Evolutionary conservation across 2,888 invertebrate species (phyloP), one percentile per base, ranked within the genome.

Genomic region (Platycheirus rosarum): DNA sequence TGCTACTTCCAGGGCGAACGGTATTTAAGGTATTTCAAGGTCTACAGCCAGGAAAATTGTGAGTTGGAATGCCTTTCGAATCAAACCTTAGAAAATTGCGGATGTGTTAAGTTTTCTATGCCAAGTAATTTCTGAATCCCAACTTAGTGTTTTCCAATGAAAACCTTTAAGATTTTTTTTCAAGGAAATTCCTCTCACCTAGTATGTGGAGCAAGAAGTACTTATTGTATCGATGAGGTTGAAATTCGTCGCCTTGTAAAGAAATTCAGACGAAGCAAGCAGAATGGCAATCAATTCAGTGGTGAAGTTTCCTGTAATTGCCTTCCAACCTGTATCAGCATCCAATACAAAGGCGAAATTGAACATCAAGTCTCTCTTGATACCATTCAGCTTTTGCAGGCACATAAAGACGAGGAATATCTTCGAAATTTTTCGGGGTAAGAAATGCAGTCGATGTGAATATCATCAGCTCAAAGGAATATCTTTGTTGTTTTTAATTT

Each of bases 61-160:
- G 93, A 95, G 86, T 92, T 94, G 86, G 95, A 95, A 89, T 95
- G 95, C 89, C 94, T 69, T n/a, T n/a, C n/a, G n/a, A n/a, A n/a
- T 92, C 94, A 0, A 94, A 95, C 89, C 94, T 88, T 92, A 51
- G 87, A 88, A 2, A 90, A 90, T 84, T 95, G 95, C 87, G 93
- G 92, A 4, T 95, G 95, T 86, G 94, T 94, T 3, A 93, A 93
- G 85, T 94, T 93, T 86, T 93, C 94, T 76, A 94, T 95, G 94
- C 95, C 94, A 51, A 87, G 89, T 49, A 1, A 40, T 2, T 1
- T 32, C 8, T 2, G 8, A 8, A 32, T 2, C 3, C 23, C 6
- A 40, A 77, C 6, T 86, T 13, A 13, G 13, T 6, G 2, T n/a
- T 8, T 13, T 13, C n/a, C 8, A 13, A 5, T n/a, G 5, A 1